Evolutionary conservation across 1,140 invertebrate species (phyloP).

Genomic region (Zaprionus ghesquierei): DNA sequence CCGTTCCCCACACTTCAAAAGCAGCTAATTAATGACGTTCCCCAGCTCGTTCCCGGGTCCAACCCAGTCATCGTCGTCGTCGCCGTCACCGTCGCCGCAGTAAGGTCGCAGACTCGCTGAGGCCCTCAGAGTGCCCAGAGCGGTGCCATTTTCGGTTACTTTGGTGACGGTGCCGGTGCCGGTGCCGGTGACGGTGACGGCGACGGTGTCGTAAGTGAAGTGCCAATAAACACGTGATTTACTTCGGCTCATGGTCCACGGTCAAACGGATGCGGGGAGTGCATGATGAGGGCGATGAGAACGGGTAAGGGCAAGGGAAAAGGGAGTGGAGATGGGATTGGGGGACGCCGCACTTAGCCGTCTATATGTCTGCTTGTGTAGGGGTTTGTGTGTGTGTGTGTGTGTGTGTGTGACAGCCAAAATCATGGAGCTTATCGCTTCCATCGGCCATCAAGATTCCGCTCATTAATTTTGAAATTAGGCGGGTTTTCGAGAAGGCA

Average conservation of each 20-base stretch:
- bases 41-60: conserved; percentile 31
- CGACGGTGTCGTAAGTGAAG: conserved; percentile 78
- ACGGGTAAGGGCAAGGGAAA: background rate
- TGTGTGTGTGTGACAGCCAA: conserved; percentile 59
- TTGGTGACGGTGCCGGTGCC: conserved; percentile 46
- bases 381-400: conserved; percentile 19
- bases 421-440: conserved; percentile 77
- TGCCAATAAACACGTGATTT: conserved; percentile 79
- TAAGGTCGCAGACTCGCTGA: conserved; percentile 27
- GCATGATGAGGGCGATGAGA: background rate
- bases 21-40: conserved; percentile 76
- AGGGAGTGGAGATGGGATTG: background rate
- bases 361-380: conserved; percentile 3
- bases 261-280: conserved; percentile 39
- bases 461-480: conserved; percentile 83
- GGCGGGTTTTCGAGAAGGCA: conserved; percentile 76
- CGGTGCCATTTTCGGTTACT: conserved; percentile 78
- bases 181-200: conserved; percentile 45
- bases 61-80: conserved; percentile 17
- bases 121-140: conserved; percentile 28
- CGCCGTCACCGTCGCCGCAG: background rate
- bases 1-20: conserved; percentile 70
- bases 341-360: conserved; percentile 38
- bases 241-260: conserved; percentile 55
- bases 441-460: conserved; percentile 82